Percentiles rank a stretch among this genome's conserved stretches.
Evolutionary conservation across 2,797 vertebrate species (phyloP).

Genomic region (Syndactyla subalaris): DNA sequence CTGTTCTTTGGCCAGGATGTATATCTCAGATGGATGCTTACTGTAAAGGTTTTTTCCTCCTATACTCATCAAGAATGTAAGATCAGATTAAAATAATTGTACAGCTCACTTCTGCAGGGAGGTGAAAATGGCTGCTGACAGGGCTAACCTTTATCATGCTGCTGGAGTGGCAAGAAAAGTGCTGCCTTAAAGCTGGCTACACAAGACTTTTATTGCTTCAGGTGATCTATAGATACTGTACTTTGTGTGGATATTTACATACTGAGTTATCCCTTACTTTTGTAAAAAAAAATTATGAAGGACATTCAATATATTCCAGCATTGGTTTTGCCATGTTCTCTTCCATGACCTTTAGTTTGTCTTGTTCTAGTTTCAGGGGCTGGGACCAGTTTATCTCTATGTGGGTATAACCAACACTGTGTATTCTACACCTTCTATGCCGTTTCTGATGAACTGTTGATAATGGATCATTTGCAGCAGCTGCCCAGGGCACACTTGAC

Average conservation of each 20-base stretch:
- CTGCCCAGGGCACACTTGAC: too few species aligned
- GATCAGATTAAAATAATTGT: neutral
- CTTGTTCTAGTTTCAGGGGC: too few species aligned
- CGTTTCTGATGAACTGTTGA: too few species aligned
- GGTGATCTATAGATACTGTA: neutral
- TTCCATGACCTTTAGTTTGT: neutral
- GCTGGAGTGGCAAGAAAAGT: neutral
- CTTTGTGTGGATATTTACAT: neutral
- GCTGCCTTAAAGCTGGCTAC: neutral
- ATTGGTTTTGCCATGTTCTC: neutral
- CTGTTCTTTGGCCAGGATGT: neutral
- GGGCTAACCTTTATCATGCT: accelerated
- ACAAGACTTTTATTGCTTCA: neutral
- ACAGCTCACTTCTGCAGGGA: neutral
- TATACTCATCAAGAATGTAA: neutral
- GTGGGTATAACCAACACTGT: too few species aligned
- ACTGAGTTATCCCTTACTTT: neutral
- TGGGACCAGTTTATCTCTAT: too few species aligned
- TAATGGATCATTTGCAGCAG: too few species aligned
- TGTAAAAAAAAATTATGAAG: neutral
- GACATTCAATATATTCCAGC: neutral
- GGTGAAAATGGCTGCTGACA: neutral
- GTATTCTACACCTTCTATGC: too few species aligned
- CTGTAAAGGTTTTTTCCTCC: neutral
- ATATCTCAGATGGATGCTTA: neutral